These are phyloP conservation scores for Apis mellifera DNA, from an alignment of 1,140 invertebrate genomes.

Conservation along the genomic window DNA sequence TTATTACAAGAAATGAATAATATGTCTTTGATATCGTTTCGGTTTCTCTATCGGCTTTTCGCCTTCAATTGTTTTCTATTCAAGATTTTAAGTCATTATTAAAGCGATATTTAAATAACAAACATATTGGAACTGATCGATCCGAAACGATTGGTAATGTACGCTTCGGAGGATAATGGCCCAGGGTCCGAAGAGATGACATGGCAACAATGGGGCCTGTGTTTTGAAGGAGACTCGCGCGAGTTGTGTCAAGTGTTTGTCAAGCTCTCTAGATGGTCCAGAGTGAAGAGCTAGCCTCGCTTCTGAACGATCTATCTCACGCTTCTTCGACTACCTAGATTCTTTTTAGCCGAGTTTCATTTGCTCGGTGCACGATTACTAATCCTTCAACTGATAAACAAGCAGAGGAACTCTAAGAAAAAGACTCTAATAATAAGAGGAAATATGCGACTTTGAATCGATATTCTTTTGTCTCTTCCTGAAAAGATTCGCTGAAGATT, in stretches of 20 bases:
- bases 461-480: background rate
- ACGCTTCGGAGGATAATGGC: conserved; percentile 60
- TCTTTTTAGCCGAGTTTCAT: conserved; percentile 1
- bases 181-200: conserved; percentile 70
- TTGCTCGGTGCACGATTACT: conserved; percentile 25
- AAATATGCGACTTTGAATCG: background rate
- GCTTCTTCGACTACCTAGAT: conserved; percentile 67
- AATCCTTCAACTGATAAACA: background rate
- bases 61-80: no score
- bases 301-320: conserved; percentile 77
- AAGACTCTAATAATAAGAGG: background rate
- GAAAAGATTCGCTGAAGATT: no score
- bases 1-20: no score
- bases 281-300: conserved; percentile 61
- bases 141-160: conserved; percentile 43
- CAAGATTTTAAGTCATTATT: background rate
- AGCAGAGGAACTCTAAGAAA: background rate
- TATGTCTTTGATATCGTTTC: no score
- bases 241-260: conserved; percentile 77
- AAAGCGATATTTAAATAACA: background rate
- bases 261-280: conserved; percentile 77
- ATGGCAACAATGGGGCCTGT: conserved; percentile 74
- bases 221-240: conserved; percentile 72
- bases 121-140: conserved; percentile 6
- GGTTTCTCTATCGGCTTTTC: no score